phyloP scores from a whole-genome alignment of 2,113 vertebrate genomes.

The Chloroceryle aenea region DNA sequence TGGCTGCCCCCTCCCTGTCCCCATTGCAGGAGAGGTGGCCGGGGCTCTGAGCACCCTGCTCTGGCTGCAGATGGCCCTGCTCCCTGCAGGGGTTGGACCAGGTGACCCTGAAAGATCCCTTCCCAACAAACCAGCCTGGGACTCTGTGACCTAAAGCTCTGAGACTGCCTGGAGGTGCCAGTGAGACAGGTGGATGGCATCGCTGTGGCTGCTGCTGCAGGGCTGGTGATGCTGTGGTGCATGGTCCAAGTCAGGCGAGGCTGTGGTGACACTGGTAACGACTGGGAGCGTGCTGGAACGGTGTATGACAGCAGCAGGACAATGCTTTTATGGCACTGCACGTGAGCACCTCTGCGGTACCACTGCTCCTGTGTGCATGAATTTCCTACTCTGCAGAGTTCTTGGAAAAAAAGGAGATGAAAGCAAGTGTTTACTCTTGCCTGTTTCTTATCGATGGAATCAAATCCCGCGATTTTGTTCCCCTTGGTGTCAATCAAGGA shows the following conservation, averaged over 20 bases:
- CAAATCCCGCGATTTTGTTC: constrained; percentile 80
- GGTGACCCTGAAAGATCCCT: neutral
- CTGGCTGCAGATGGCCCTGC: neutral
- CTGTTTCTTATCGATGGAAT: constrained; percentile 83
- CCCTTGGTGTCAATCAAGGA: constrained; percentile 80
- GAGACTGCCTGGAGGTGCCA: neutral
- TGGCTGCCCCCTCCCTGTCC: neutral
- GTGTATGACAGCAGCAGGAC: fast-evolving
- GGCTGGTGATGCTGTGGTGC: neutral
- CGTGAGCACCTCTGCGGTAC: fast-evolving
- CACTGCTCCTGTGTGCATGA: neutral
- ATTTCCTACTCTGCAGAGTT: neutral
- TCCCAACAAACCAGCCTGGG: neutral
- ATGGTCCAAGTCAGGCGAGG: neutral
- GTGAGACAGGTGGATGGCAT: neutral
- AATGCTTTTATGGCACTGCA: fast-evolving
- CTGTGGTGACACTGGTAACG: neutral
- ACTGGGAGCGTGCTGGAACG: neutral
- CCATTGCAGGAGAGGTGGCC: neutral
- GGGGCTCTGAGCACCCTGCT: neutral
- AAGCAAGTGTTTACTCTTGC: constrained; percentile 65
- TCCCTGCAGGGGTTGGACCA: neutral
- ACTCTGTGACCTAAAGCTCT: neutral
- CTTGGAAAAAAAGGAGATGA: neutral
- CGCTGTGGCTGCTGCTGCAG: neutral